Percentiles rank a stretch among this genome's conserved stretches.
These are phyloP conservation scores for Heliconius ismenius DNA, from an alignment of 2,888 invertebrate genomes.

Conservation along the genomic window DNA sequence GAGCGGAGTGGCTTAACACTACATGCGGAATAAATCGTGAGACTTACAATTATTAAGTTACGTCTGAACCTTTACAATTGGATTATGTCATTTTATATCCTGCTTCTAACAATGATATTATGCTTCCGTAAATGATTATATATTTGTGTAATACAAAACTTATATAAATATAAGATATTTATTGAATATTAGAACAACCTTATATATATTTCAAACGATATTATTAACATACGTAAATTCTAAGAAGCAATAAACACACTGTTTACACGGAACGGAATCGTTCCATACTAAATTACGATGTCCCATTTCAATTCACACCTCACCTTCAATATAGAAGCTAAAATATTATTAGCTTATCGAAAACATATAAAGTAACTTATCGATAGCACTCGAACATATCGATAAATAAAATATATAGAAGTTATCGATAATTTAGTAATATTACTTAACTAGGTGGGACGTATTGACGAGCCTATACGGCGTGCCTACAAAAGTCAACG, in stretches of 20 bases:
- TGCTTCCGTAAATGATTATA: not conserved
- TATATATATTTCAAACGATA: constrained; percentile 19
- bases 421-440: constrained; percentile 62
- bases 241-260: constrained; percentile 27
- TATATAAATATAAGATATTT: not conserved
- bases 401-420: constrained; percentile 53
- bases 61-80: constrained; percentile 37
- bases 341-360: constrained; percentile 54
- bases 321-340: constrained; percentile 52
- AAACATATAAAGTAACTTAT: constrained; percentile 65
- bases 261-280: constrained; percentile 44
- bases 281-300: constrained; percentile 53
- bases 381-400: constrained; percentile 54
- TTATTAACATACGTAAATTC: constrained; percentile 20
- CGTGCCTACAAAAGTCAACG: constrained; percentile 64
- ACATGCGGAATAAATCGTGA: too few species aligned
- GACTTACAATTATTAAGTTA: not conserved
- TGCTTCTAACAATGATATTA: constrained; percentile 25
- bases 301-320: constrained; percentile 60
- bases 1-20: too few species aligned
- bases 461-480: constrained; percentile 56
- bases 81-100: constrained; percentile 34
- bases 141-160: not conserved
- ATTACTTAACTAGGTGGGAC: constrained; percentile 68
- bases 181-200: not conserved